phyloP scores from a whole-genome alignment of 2,888 invertebrate genomes.

The Bombyx huttoni region DNA sequence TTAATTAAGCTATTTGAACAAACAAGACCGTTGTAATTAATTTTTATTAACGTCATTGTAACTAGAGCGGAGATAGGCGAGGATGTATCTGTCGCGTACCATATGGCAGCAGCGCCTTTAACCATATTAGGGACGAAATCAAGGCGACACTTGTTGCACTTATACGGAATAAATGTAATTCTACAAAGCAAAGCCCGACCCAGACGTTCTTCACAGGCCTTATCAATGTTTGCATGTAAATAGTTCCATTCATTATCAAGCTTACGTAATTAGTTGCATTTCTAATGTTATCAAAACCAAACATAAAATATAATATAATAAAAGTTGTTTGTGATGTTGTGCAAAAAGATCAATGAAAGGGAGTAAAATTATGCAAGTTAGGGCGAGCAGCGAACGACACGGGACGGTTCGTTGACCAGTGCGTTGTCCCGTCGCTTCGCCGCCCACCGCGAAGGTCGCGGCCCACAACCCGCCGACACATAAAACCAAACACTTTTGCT shows the following conservation, averaged over 20 bases:
- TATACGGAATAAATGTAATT: conserved; percentile 62
- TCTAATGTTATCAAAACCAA: background rate
- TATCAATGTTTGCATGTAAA: conserved; percentile 35
- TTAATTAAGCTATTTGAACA: conserved; percentile 9
- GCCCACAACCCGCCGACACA: conserved; percentile 38
- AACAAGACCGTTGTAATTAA: conserved; percentile 27
- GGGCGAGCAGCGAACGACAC: conserved; percentile 28
- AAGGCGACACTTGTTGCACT: conserved; percentile 72
- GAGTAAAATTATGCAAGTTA: conserved; percentile 50
- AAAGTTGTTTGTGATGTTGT: background rate
- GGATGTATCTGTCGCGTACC: conserved; percentile 58
- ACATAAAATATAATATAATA: background rate
- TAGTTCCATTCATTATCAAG: conserved; percentile 11
- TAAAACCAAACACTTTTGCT: conserved; percentile 14
- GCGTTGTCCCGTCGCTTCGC: conserved; percentile 57
- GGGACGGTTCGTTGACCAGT: conserved; percentile 70
- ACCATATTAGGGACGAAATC: conserved; percentile 63
- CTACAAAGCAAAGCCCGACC: conserved; percentile 45
- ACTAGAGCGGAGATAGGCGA: conserved; percentile 36
- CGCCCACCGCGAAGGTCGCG: conserved; percentile 69
- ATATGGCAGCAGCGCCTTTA: conserved; percentile 57
- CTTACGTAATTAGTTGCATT: background rate
- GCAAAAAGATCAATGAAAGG: background rate
- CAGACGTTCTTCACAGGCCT: conserved; percentile 24
- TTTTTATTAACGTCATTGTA: conserved; percentile 28